Conservation (phyloP, 2,797 vertebrate species). For the Diplodus puntazzo region DNA sequence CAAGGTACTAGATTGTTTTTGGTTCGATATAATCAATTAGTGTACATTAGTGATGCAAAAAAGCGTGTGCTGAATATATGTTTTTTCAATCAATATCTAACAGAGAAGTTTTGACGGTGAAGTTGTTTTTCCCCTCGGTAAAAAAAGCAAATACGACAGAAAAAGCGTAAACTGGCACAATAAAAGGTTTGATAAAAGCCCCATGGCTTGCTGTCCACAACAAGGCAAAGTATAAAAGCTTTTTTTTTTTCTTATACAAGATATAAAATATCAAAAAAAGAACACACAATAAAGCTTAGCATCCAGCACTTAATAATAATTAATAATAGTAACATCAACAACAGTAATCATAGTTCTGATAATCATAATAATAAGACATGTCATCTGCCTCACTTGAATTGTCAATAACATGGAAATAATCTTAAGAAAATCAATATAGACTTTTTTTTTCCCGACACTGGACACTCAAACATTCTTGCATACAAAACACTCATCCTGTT, state of each 20-base stretch:
- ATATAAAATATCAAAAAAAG: slow-evolving; percentile 83
- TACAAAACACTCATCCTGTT: slow-evolving; percentile 62
- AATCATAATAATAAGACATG: slow-evolving; percentile 82
- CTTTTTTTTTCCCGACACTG: slow-evolving; percentile 57
- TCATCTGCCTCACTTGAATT: slow-evolving; percentile 75
- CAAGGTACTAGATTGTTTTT: slow-evolving; percentile 85
- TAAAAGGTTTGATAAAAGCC: slow-evolving; percentile 82
- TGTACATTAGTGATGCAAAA: slow-evolving; percentile 85
- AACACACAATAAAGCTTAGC: slow-evolving; percentile 86
- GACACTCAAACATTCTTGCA: slow-evolving; percentile 63
- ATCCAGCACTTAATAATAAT: slow-evolving; percentile 83
- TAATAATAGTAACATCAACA: slow-evolving; percentile 82
- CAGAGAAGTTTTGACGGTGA: slow-evolving; percentile 72
- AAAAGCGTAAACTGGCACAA: slow-evolving; percentile 82
- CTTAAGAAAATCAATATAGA: slow-evolving; percentile 78
- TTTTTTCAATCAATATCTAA: slow-evolving; percentile 78
- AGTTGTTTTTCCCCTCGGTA: slow-evolving; percentile 62
- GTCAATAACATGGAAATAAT: slow-evolving; percentile 81
- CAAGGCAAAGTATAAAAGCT: slow-evolving; percentile 85
- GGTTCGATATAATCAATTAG: slow-evolving; percentile 87
- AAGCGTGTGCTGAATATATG: slow-evolving; percentile 82
- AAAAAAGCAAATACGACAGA: slow-evolving; percentile 80
- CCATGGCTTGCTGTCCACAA: slow-evolving; percentile 84
- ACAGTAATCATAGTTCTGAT: slow-evolving; percentile 83
- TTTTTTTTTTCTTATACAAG: slow-evolving; percentile 80